Evolutionary conservation across 2,797 vertebrate species (phyloP), one percentile per base, ranked within the genome.

Genomic region (Sebastes goodei): DNA sequence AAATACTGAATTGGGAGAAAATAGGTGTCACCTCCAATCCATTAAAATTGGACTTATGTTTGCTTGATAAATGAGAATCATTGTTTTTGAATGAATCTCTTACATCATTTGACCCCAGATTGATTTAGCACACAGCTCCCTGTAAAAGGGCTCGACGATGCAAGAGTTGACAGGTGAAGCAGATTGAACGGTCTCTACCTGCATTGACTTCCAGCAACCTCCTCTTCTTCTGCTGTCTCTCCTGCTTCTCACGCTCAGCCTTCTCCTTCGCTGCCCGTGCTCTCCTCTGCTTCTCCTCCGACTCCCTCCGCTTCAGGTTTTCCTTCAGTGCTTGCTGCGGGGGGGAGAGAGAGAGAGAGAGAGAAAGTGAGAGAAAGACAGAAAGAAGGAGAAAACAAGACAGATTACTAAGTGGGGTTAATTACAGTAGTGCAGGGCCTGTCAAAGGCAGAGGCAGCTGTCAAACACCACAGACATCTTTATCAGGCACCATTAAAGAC

Each of bases 171-270:
- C 20, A 35, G 67, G 61, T 3, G 84, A 82, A 86, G 71, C 63
- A 76, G 75, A 87, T 15, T 88, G 62, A 87, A 61, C 9, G 20
- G 29, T 64, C 23, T 94, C 92, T 91, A 99, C 98, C 98, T 93
- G 97, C 95, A 88, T 97, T 99, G 94, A 97, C 97, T 92, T 98
- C 97, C 88, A 99, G 90, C 78, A 99, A 89, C 76, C 88, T 94
- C 91, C 96, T 98, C 94, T 98, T 99, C 96, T 98, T 98, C 91
- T 96, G 96, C 87, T 97, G 97, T 49, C 97, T 96, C 88, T 98
- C 97, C 73, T 92, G 90, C 93, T 97, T 98, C 93, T 99, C 98
- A 73, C 96, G 97, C 92, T 98, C 97, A 63, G 97, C 97, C 88
- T 98, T 97, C 93, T 99, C 98, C 93, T 97, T 98, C 23, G 97